Base-by-base conservation (phyloP, 2,888 invertebrate species). In the Drepanosiphum platanoidis region DNA sequence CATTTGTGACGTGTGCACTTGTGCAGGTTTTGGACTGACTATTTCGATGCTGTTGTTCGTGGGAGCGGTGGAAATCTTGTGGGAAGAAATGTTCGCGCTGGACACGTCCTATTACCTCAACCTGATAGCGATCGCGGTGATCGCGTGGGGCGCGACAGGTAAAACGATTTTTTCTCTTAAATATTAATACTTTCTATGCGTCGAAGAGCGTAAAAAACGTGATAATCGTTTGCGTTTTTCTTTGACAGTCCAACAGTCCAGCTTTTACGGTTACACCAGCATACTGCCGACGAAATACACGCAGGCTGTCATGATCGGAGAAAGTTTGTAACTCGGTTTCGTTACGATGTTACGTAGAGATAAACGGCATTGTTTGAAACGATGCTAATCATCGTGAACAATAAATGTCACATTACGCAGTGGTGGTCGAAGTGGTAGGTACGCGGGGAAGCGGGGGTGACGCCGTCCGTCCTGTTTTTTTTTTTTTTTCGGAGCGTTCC, bases 291-390 rank as follows among this genome's bases (percentile, higher is more conserved):
- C 95, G 87, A 91, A 94, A 87, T 97, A 97, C 89, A 97, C 97
- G 0, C 97, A 97, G 90, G 97, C 97, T 52, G 96, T 97, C 1
- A 97, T 97, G 97, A 95, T 95, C 8, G 97, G 97, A 86, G 97
- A 97, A 92, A 97, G 97, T 94, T 91, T 92, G 92, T 91, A 86
- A 61, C 71, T 39, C 39, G 64, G 36, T 72, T 5, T 84, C 15
- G 22, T 30, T 68, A 34, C 34, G 15, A 0, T 68, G 34, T 18
- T 34, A 3, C 34, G 3, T 68, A 52, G 52, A 52, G 52, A 52
- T 18, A 52, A 52, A 52, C 3, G 15, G 13, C 39, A 39, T 39
- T n/a, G n/a, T n/a, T n/a, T n/a, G n/a, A n/a, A n/a, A n/a, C n/a
- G n/a, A n/a, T n/a, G n/a, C n/a, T n/a, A n/a, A n/a, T n/a, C n/a